phyloP scores from a whole-genome alignment of 1,140 invertebrate species.

The Panagrolaimus sp. region DNA sequence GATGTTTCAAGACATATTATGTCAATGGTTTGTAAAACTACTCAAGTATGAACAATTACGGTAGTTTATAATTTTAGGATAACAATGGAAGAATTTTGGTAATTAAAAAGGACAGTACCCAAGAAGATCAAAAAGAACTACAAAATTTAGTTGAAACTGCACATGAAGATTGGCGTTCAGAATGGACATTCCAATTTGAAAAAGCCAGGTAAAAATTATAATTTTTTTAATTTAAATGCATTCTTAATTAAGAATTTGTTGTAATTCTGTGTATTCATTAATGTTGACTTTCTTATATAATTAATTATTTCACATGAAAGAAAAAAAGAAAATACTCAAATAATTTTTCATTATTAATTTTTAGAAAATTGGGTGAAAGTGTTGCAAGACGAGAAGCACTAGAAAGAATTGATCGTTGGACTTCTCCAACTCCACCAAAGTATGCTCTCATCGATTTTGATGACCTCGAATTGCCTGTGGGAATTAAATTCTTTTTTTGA shows the following conservation, averaged over 20 bases:
- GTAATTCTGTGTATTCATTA: slow-evolving; percentile 7
- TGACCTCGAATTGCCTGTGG: slow-evolving; percentile 36
- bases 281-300: slow-evolving; percentile 41
- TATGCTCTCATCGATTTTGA: slow-evolving; percentile 37
- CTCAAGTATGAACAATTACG: slow-evolving; percentile 9
- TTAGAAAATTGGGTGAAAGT: slow-evolving; percentile 35
- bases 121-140: slow-evolving; percentile 18
- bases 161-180: background rate
- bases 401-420: slow-evolving; percentile 28
- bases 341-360: background rate
- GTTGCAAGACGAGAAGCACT: slow-evolving; percentile 37
- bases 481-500: background rate
- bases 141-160: background rate
- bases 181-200: background rate
- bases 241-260: slow-evolving; percentile 27
- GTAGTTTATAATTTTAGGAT: slow-evolving; percentile 60
- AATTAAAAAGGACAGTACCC: slow-evolving; percentile 35
- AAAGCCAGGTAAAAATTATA: background rate
- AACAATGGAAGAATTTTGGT: slow-evolving; percentile 31
- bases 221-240: background rate
- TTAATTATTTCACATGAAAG: slow-evolving; percentile 21
- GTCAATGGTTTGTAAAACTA: slow-evolving; percentile 7
- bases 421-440: slow-evolving; percentile 22
- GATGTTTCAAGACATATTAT: slow-evolving; percentile 27
- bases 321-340: slow-evolving; percentile 6